phyloP scores from a whole-genome alignment of 2,797 vertebrate species.

The Loris lydekkerianus region DNA sequence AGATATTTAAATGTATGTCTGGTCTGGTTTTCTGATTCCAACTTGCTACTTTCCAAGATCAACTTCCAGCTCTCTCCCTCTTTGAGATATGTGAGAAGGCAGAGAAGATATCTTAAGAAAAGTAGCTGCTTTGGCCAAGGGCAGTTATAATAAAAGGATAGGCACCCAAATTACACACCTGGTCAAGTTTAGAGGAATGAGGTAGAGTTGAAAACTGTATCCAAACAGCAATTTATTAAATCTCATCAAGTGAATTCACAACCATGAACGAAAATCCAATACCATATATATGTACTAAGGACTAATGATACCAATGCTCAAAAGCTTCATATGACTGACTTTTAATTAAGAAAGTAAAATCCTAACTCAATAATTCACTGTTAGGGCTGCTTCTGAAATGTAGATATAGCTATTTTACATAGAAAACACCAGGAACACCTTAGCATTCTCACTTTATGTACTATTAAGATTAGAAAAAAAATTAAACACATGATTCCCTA shows the following conservation, averaged over 20 bases:
- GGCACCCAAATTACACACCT: constrained; percentile 43
- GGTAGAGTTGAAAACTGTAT: constrained; percentile 43
- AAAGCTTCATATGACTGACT: constrained; percentile 35
- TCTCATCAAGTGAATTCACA: constrained; percentile 61
- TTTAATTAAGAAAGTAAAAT: constrained; percentile 76
- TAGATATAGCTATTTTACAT: constrained; percentile 66
- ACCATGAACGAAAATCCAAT: constrained; percentile 53
- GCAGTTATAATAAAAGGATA: neutral
- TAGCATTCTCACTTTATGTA: constrained; percentile 56
- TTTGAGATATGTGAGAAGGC: neutral
- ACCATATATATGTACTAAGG: neutral
- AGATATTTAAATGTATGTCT: constrained; percentile 56
- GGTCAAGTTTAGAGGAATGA: constrained; percentile 54
- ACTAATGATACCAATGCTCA: constrained; percentile 25
- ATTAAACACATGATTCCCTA: constrained; percentile 77
- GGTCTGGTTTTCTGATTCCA: constrained; percentile 59
- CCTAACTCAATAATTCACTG: constrained; percentile 33
- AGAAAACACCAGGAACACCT: constrained; percentile 67
- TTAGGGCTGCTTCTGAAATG: constrained; percentile 62
- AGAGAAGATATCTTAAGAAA: constrained; percentile 46
- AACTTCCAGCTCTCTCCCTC: constrained; percentile 23
- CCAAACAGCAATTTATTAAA: constrained; percentile 65
- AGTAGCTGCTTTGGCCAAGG: neutral
- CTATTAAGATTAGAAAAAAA: constrained; percentile 54
- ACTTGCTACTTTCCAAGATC: constrained; percentile 63